Evolutionary conservation across 2,797 vertebrate genomes (phyloP), one percentile per base, ranked within the genome.

Genomic region (Spondyliosoma cantharus): DNA sequence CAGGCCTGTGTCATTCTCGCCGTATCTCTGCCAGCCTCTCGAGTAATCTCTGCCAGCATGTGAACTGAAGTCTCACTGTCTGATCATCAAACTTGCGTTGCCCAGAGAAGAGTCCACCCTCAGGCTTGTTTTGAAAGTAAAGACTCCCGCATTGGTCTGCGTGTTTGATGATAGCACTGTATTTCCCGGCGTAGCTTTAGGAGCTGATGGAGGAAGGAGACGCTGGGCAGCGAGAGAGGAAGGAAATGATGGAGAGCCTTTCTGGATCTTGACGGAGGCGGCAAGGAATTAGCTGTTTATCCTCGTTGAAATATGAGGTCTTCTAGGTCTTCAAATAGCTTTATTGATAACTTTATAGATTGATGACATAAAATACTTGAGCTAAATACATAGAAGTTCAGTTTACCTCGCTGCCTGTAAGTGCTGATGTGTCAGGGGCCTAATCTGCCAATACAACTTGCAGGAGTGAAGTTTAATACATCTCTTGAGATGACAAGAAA

Each of bases 161-260:
- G 89, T 93, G 95, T 94, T 95, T 95, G 94, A 94, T 93, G 94
- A 95, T 93, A 93, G 92, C 75, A 29, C 45, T 71, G 20, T 80
- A 80, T 91, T 92, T 89, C 69, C 72, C 57, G 74, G 74, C 56
- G 32, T 67, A 79, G 90, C 91, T 86, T 80, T 67, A 83, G 89
- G 87, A 89, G 83, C 82, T 86, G 90, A 89, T 93, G 68, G 75
- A 74, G 73, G 82, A 82, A 63, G 76, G 76, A 87, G 82, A 83
- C 22, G 27, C 63, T 56, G 52, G 37, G 71, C 69, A 81, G 76
- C 17, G 6, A 83, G 76, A n/a, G 70, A 83, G 83, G 52, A 74
- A 68, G 81, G 72, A 89, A 89, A 80, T 71, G 62, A 84, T 80
- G 69, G 71, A 81, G 67, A 73, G 59, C 61, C 29, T 71, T 72